Base-by-base conservation (phyloP, 2,797 vertebrate genomes). In the Neomorphus geoffroyi region DNA sequence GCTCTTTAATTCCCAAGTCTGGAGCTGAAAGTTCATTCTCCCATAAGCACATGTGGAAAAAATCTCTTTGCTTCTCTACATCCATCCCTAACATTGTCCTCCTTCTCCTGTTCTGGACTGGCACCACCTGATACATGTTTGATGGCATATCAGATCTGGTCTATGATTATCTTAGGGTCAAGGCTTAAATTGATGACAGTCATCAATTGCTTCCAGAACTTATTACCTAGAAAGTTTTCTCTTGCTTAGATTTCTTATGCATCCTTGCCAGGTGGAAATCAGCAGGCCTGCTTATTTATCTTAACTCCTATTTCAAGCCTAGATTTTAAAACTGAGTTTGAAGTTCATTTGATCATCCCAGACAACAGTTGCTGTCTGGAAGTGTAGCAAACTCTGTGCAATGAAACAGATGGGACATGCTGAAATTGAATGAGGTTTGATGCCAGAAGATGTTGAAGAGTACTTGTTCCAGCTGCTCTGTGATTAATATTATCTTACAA, bases 101-200 rank as follows among this genome's bases (percentile, higher is more conserved):
- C 6, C 9, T 80, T 66, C 28, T 69, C 18, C 43, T 24, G 6
- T 18, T 9, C 24, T 54, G 32, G 35, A 23, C 21, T 0, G 3
- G 12, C 12, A 64, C 7, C 27, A 67, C 6, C 17, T 60, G 58
- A 41, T 79, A 57, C 2, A 56, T 3, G 39, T 66, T 62, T 64
- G n/a, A 18, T 54, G 18, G 12, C 1, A 2, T 28, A 28, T 4
- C 16, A 46, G 0, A 23, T 17, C 2, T 1, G 6, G 13, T 56
- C 28, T 56, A 0, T 57, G 12, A 62, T 54, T 71, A 77, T 11
- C 8, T 83, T 65, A 28, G 18, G 18, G 39, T 62, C 50, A 75
- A 67, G 67, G 9, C 61, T 69, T 72, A 74, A 7, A 64, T 67
- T 88, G 61, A 18, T 45, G 26, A 32, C 21, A 71, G 33, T 54